A percentile compares a stretch with the other conserved stretches of the same genome.
Conservation (phyloP, 1,140 invertebrate species). For the Papilio machaon region DNA sequence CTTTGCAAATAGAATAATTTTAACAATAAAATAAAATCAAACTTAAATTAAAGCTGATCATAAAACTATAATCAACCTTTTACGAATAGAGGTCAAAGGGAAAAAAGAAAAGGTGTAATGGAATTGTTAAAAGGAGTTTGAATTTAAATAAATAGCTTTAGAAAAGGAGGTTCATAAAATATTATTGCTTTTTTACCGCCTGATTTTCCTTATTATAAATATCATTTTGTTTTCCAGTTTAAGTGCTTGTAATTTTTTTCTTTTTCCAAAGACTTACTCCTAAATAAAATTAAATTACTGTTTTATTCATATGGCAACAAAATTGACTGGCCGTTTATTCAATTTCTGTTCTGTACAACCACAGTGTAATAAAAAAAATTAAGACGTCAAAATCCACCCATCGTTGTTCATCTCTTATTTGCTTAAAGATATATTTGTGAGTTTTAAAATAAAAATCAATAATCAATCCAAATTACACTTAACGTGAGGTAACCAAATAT, state of each 20-base stretch:
- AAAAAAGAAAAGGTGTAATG: conserved; percentile 1
- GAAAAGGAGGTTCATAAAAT: not conserved
- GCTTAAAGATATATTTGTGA: not conserved
- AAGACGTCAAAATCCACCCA: not conserved
- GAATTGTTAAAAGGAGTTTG: not conserved
- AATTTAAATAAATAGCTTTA: not conserved
- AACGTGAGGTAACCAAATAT: not conserved
- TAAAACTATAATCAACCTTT: conserved; percentile 19
- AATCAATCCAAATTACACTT: not conserved
- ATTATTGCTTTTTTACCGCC: not conserved
- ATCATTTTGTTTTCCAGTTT: not conserved
- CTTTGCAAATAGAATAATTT: conserved; percentile 3
- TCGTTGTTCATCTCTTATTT: not conserved
- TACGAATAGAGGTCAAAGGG: conserved; percentile 14
- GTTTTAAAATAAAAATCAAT: not conserved
- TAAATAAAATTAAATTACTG: not conserved
- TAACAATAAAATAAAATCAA: conserved; percentile 1
- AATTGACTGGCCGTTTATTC: not conserved
- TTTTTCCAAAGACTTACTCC: not conserved
- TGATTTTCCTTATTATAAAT: not conserved
- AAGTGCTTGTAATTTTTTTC: not conserved
- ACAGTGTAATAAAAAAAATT: not conserved
- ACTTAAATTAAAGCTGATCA: not conserved
- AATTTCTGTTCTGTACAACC: not conserved
- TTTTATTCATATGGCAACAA: not conserved